Evolutionary conservation across 2,888 invertebrate genomes (phyloP).

Genomic region (Agrotis segetum): DNA sequence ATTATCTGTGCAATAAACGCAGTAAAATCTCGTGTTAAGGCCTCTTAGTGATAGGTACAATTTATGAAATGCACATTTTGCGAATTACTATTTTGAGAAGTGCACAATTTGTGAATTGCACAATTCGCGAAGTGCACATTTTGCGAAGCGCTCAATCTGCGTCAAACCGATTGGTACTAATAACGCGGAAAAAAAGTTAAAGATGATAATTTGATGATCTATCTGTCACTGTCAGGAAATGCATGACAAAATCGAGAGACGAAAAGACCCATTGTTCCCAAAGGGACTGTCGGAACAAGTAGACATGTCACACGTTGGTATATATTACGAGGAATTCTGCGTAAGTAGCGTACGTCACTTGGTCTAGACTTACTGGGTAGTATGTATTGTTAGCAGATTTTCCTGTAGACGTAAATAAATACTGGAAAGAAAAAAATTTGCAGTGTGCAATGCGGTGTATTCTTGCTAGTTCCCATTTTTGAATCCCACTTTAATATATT

Average conservation of each 20-base stretch:
- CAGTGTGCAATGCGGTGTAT: background rate
- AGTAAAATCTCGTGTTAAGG: no score
- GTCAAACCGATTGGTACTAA: no score
- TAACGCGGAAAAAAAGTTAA: background rate
- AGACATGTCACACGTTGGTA: conserved; percentile 1
- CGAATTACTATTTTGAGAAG: no score
- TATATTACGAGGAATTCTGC: conserved; percentile 29
- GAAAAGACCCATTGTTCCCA: conserved; percentile 12
- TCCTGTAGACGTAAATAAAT: conserved; percentile 31
- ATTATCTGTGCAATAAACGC: no score
- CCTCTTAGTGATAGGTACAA: no score
- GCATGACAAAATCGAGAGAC: background rate
- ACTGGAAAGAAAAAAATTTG: conserved; percentile 3
- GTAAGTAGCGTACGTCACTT: conserved; percentile 34
- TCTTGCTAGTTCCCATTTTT: no score
- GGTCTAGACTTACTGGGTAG: conserved; percentile 23
- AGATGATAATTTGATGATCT: background rate
- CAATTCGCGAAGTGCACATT: no score
- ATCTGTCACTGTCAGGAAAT: conserved; percentile 10
- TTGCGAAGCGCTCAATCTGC: no score
- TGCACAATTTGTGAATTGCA: no score
- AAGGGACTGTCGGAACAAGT: background rate
- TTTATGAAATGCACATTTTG: no score
- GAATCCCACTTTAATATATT: no score
- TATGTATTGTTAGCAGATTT: conserved; percentile 31